Percentiles rank a stretch among this genome's conserved stretches.
Evolutionary conservation across 1,140 invertebrate genomes (phyloP).

Genomic region (Steinernema khuongi): DNA sequence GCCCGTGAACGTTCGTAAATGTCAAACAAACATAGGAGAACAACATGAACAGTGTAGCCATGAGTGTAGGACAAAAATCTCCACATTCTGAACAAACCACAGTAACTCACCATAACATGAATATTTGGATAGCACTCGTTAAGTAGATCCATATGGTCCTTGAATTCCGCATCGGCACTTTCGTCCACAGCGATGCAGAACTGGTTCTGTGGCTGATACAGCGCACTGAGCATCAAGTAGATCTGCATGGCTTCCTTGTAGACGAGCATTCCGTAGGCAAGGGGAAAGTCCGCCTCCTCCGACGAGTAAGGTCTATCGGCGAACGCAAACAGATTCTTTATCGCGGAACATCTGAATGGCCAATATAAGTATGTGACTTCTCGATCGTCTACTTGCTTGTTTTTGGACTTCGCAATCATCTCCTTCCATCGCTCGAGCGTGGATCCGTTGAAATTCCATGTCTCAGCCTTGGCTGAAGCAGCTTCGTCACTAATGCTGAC

Average conservation of each 20-base stretch:
- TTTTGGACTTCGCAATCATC: too few species aligned
- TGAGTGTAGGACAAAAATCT: too few species aligned
- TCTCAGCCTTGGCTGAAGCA: too few species aligned
- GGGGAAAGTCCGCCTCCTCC: background rate
- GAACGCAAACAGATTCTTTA: background rate
- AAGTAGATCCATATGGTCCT: constrained; percentile 19
- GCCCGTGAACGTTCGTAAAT: too few species aligned
- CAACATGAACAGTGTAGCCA: too few species aligned
- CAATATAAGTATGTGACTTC: too few species aligned
- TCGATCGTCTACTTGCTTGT: too few species aligned
- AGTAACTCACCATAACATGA: constrained; percentile 22
- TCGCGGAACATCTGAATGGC: background rate
- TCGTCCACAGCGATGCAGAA: constrained; percentile 41
- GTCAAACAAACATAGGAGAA: too few species aligned
- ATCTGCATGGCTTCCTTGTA: background rate
- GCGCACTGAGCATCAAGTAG: constrained; percentile 22
- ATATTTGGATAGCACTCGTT: constrained; percentile 39
- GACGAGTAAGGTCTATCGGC: background rate
- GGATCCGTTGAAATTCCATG: too few species aligned
- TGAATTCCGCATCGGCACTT: constrained; percentile 20
- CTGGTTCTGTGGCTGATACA: constrained; percentile 40
- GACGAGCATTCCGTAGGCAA: background rate
- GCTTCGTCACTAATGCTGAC: too few species aligned
- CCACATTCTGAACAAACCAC: background rate
- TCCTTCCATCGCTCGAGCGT: too few species aligned